Evolutionary conservation across 2,113 vertebrate species (phyloP).

Genomic region (Rhegmatorhina hoffmannsi): DNA sequence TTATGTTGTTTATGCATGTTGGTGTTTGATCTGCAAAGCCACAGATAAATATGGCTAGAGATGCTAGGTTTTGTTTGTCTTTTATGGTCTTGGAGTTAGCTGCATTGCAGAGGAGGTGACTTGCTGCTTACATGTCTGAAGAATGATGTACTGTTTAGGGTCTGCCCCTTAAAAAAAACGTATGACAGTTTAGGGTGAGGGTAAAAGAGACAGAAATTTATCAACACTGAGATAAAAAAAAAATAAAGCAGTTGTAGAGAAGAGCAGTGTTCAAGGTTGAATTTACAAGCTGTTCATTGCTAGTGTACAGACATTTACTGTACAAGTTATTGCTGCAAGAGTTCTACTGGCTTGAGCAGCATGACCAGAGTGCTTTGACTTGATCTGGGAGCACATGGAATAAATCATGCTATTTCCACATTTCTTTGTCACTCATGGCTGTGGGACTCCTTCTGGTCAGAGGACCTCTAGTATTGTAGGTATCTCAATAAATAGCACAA

Average conservation of each 20-base stretch:
- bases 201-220: not conserved
- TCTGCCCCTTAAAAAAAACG: not conserved
- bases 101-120: not conserved
- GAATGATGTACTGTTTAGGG: not conserved
- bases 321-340: not conserved
- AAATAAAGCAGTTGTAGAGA: not conserved
- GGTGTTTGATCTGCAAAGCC: not conserved
- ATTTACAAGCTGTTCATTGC: not conserved
- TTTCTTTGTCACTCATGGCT: not conserved
- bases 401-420: not conserved
- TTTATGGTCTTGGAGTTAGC: not conserved
- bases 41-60: not conserved
- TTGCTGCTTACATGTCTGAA: not conserved
- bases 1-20: not conserved
- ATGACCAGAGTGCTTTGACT: not conserved
- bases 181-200: not conserved
- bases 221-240: slow-evolving; percentile 26
- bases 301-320: not conserved
- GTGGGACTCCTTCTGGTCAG: accelerated
- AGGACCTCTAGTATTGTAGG: not conserved
- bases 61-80: not conserved
- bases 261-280: not conserved
- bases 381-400: not conserved
- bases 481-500: not conserved
- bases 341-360: not conserved